Conservation (phyloP, 2,797 vertebrate species). For the Sphenopsis melanotis region DNA sequence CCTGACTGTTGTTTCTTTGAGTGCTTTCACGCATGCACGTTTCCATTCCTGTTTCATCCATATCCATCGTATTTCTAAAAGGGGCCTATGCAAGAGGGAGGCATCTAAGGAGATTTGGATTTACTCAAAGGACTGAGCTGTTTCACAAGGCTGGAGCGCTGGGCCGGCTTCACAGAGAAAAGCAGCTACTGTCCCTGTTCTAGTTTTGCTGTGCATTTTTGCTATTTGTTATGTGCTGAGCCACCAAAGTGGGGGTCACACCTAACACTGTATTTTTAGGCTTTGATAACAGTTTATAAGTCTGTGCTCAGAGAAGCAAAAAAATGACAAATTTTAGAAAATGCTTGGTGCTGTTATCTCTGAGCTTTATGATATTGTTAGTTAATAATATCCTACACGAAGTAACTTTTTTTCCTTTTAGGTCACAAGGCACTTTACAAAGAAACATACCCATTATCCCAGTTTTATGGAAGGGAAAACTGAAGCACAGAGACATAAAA, state of each 20-base stretch:
- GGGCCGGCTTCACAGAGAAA: neutral
- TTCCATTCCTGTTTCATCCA: neutral
- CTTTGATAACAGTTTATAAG: neutral
- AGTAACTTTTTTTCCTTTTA: neutral
- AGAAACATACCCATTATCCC: neutral
- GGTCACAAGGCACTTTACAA: neutral
- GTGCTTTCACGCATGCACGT: accelerated
- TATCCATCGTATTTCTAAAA: neutral
- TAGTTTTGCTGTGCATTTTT: neutral
- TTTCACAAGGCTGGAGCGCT: neutral
- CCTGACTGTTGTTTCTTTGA: neutral
- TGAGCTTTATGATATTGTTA: neutral
- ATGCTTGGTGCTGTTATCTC: neutral
- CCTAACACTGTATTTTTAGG: neutral
- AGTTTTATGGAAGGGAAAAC: neutral
- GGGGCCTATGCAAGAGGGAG: neutral
- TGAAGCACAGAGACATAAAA: neutral
- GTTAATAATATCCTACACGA: neutral
- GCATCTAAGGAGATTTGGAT: neutral
- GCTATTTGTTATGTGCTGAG: neutral
- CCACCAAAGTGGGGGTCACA: neutral
- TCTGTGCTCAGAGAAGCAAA: neutral
- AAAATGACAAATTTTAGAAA: neutral
- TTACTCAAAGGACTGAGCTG: neutral
- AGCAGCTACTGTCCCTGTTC: neutral